Percentiles rank a stretch among this genome's conserved stretches.
Conservation (phyloP, 1,140 invertebrate species). For the Drosophila orena region DNA sequence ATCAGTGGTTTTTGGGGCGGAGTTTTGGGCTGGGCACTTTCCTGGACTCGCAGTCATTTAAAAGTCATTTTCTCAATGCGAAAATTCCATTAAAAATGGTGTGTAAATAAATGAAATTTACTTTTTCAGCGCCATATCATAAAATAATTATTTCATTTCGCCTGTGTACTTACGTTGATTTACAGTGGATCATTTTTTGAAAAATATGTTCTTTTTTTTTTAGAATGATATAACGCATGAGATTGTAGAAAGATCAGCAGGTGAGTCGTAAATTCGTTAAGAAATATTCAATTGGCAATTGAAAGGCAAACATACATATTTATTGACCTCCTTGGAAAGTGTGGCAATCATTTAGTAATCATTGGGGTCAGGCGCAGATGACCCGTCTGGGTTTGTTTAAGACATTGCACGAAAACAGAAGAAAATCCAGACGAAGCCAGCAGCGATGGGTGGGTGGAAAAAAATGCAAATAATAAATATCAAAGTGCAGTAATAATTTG, state of each 20-base stretch:
- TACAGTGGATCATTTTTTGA: conserved; percentile 37
- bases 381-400: conserved; percentile 50
- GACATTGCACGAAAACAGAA: conserved; percentile 44
- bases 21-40: conserved; percentile 11
- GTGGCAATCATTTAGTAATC: conserved; percentile 24
- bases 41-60: conserved; percentile 39
- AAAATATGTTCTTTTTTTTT: conserved; percentile 21
- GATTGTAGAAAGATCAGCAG: too few relatives aligned
- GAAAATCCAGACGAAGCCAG: conserved; percentile 15
- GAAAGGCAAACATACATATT: background rate
- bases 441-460: conserved; percentile 10
- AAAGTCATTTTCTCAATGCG: conserved; percentile 68
- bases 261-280: background rate
- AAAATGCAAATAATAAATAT: conserved; percentile 36
- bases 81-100: conserved; percentile 73
- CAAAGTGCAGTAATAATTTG: conserved; percentile 52
- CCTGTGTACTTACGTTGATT: conserved; percentile 46
- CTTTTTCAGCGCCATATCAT: conserved; percentile 64
- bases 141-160: conserved; percentile 32
- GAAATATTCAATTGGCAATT: background rate
- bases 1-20: conserved; percentile 33
- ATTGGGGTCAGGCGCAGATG: conserved; percentile 17
- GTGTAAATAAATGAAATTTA: conserved; percentile 65
- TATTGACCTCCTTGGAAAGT: conserved; percentile 8
- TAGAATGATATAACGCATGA: too few relatives aligned